Evolutionary conservation across 2,888 invertebrate genomes (phyloP), one percentile per base, ranked within the genome.

Genomic region (Euzetes globulus): DNA sequence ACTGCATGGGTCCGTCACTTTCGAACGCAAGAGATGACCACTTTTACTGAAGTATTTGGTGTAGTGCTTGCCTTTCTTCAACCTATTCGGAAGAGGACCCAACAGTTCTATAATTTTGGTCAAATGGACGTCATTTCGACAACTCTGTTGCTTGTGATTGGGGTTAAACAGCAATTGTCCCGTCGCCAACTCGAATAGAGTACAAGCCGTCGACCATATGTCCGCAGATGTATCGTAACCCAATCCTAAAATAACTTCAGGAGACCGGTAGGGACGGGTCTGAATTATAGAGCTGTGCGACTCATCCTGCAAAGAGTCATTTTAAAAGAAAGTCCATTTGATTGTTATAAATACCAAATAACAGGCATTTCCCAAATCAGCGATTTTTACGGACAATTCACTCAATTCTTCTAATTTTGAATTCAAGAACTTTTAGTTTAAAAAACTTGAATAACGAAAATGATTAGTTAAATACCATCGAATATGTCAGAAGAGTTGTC

Each of bases 231-330:
- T 90, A 73, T 92, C 94, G 84, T 99, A 99, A 0, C 94, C 95
- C 63, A 95, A 91, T 80, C 98, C 96, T 74, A 99, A 86, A 76
- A 99, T 86, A 11, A 99, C 99, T 85, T 99, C 99, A 77, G 98
- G 85, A 74, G 94, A 94, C 75, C 98, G 88, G 84, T 99, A 99
- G 83, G 99, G 98, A 77, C 98, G 87, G 3, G 99, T 99, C 85
- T 99, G 98, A 80, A 99, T 99, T 82, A 99, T 98, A 84, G 98
- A 96, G 33, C 98, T 98, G 82, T 97, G 99, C 83, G 98, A 98
- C 79, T 93, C 90, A 80, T 84, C 82, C 81, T 84, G 78, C 41
- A 77, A 75, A 37, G 50, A 25, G n/a, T 29, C 6, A 7, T 55
- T 55, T 55, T n/a, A 25, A 7, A 55, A 22, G 6, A 4, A 22